Conservation (phyloP, 2,797 vertebrate species). For the Varecia variegata region DNA sequence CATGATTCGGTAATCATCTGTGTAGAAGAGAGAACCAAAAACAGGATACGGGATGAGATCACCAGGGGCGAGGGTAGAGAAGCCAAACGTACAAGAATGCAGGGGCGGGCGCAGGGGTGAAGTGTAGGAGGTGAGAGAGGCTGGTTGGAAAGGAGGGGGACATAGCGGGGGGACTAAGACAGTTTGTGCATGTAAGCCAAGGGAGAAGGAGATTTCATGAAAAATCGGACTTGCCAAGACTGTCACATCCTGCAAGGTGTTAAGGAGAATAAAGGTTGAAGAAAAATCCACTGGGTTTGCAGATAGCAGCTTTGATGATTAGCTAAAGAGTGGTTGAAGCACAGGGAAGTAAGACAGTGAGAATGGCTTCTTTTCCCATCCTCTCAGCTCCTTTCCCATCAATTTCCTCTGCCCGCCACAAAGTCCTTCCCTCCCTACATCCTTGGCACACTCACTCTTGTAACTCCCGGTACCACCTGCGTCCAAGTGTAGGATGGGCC, state of each 20-base stretch:
- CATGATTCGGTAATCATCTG: not conserved
- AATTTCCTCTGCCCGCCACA: not conserved
- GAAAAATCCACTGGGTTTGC: not conserved
- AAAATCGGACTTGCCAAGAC: not conserved
- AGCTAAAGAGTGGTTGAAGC: not conserved
- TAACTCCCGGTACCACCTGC: accelerated
- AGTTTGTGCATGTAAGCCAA: not conserved
- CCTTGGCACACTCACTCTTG: not conserved
- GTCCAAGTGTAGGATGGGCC: not conserved
- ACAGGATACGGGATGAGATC: not conserved
- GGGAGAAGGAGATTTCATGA: not conserved
- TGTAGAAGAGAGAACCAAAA: not conserved
- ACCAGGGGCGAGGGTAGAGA: not conserved
- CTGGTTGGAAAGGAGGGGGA: not conserved
- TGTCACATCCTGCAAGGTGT: not conserved
- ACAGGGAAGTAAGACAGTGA: not conserved
- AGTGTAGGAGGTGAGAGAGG: not conserved
- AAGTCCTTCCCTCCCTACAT: not conserved
- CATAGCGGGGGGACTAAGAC: not conserved
- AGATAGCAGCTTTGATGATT: not conserved
- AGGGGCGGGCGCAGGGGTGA: not conserved
- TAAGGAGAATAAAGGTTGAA: not conserved
- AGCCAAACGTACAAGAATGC: not conserved
- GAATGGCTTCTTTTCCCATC: not conserved
- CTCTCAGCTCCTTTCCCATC: not conserved